Percentiles rank a stretch among this genome's conserved stretches.
Evolutionary conservation across 2,888 invertebrate genomes (phyloP).

Genomic region (Pemphredon lugubris): DNA sequence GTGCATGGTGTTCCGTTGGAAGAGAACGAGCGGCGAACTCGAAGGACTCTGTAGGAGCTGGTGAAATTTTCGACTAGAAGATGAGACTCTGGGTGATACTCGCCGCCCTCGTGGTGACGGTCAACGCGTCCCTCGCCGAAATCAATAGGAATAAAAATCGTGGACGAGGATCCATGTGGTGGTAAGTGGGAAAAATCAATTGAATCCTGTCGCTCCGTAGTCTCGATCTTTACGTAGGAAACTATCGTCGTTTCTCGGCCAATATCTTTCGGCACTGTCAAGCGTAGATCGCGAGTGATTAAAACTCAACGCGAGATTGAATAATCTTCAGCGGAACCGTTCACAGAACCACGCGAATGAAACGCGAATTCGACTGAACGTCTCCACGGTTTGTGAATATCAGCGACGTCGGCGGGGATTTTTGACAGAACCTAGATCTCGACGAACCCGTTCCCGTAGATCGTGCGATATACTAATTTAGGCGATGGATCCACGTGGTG

Average conservation of each 20-base stretch:
- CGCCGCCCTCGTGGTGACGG: slow-evolving; percentile 82
- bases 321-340: no score
- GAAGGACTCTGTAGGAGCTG: background rate
- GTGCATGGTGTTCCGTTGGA: slow-evolving; percentile 46
- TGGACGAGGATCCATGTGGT: slow-evolving; percentile 95
- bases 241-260: no score
- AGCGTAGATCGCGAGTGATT: no score
- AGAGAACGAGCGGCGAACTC: slow-evolving; percentile 8
- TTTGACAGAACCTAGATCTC: no score
- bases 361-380: no score
- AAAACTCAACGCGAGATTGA: no score
- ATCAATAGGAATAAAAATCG: slow-evolving; percentile 83
- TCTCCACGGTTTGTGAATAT: no score
- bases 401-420: no score
- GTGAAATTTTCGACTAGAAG: slow-evolving; percentile 20
- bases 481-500: background rate
- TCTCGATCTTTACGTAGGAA: background rate
- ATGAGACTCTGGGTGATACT: slow-evolving; percentile 79
- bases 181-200: slow-evolving; percentile 84
- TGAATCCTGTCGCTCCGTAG: background rate
- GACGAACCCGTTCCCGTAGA: no score
- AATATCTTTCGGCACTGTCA: no score
- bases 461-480: background rate
- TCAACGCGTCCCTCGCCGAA: slow-evolving; percentile 81
- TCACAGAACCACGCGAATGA: no score